These are phyloP conservation scores for Mormyrops attenuatus DNA, from an alignment of 2,797 vertebrate genomes.

Conservation along the genomic window DNA sequence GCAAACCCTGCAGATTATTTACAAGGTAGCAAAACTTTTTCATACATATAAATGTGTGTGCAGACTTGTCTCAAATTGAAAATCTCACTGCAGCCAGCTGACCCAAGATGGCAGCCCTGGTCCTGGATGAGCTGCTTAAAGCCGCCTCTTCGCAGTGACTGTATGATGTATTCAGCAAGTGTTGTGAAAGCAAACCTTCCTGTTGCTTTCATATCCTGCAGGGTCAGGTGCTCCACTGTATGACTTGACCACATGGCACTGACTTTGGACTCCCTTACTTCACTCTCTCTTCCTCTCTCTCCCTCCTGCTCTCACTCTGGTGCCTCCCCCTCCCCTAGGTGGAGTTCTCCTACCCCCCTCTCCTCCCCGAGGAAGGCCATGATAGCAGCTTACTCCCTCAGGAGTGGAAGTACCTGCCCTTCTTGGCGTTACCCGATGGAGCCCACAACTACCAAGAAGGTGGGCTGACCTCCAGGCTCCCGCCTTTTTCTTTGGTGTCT, in stretches of 20 bases:
- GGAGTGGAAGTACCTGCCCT: slow-evolving; percentile 93
- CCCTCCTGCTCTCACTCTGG: neutral
- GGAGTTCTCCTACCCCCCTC: slow-evolving; percentile 90
- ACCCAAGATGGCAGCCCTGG: neutral
- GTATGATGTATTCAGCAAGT: neutral
- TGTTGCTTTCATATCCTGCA: neutral
- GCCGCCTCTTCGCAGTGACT: neutral
- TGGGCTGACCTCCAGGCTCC: slow-evolving; percentile 41
- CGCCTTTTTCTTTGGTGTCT: neutral
- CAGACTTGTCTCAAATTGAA: neutral
- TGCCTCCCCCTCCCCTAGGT: slow-evolving; percentile 54
- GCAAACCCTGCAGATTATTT: neutral
- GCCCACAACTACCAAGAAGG: slow-evolving; percentile 98
- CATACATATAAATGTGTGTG: neutral
- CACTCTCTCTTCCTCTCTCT: neutral
- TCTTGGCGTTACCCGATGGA: slow-evolving; percentile 88
- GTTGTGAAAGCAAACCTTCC: neutral
- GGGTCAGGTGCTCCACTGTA: neutral
- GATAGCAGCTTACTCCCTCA: slow-evolving; percentile 82
- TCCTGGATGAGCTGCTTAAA: neutral
- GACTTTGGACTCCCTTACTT: neutral
- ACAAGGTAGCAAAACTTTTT: neutral
- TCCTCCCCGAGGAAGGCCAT: slow-evolving; percentile 77
- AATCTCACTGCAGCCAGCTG: neutral
- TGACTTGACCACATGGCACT: neutral